phyloP scores from a whole-genome alignment of 2,797 vertebrate genomes.

The Jordanella pulchra region DNA sequence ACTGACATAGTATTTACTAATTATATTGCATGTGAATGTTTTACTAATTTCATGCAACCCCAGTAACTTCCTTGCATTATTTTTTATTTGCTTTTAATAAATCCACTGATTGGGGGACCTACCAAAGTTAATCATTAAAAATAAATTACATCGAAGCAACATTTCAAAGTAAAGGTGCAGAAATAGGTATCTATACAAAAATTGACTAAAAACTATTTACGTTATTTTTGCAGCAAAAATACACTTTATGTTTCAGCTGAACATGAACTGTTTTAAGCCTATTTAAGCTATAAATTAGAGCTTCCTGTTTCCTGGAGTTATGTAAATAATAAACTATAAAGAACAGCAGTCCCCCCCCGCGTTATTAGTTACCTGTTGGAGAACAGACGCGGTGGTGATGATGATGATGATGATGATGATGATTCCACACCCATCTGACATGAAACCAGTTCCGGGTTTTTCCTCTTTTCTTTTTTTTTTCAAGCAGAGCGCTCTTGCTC shows the following conservation, averaged over 20 bases:
- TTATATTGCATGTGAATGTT: background rate
- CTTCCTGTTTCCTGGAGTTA: constrained; percentile 56
- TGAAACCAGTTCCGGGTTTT: constrained; percentile 74
- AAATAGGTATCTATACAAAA: too few relatives aligned
- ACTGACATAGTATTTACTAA: too few relatives aligned
- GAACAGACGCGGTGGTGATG: background rate
- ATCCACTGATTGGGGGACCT: background rate
- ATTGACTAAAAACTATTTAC: too few relatives aligned
- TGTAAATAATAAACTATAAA: constrained; percentile 64
- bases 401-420: constrained; percentile 17
- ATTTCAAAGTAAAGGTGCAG: background rate
- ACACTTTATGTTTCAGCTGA: too few relatives aligned
- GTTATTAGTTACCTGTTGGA: constrained; percentile 57
- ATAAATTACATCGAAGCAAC: background rate
- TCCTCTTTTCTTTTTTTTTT: constrained; percentile 10
- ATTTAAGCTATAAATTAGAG: constrained; percentile 19
- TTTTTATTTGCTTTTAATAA: background rate
- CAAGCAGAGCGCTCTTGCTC: background rate
- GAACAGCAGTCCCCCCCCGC: constrained; percentile 32
- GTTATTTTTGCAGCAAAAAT: too few relatives aligned
- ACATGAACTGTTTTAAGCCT: too few relatives aligned
- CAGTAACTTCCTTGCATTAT: too few relatives aligned
- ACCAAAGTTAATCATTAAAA: too few relatives aligned
- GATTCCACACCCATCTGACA: constrained; percentile 50
- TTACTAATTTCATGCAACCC: background rate